These are phyloP conservation scores for Chitala chitala DNA, from an alignment of 2,113 vertebrate species.

Conservation along the genomic window DNA sequence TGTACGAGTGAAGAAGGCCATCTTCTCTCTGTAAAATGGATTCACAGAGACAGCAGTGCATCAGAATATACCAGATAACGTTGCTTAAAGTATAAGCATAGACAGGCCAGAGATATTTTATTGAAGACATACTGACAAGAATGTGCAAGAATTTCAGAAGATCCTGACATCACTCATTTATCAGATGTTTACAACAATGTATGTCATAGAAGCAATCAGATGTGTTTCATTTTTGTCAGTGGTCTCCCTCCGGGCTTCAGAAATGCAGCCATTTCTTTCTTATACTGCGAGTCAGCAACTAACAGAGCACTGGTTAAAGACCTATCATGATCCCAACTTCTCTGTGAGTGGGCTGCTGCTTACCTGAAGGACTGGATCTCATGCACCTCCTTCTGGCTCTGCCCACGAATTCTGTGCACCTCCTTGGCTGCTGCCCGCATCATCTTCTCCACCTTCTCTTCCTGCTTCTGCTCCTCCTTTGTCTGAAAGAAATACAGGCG, in stretches of 20 bases:
- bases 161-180: no score
- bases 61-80: background rate
- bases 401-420: constrained; percentile 84
- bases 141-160: no score
- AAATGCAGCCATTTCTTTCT: no score
- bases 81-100: background rate
- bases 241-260: no score
- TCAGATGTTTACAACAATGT: no score
- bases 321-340: background rate
- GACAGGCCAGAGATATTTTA: background rate
- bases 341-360: background rate
- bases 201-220: no score
- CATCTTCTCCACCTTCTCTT: constrained; percentile 85
- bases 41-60: constrained; percentile 19
- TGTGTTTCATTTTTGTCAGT: no score
- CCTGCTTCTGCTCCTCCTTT: constrained; percentile 75
- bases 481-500: constrained; percentile 52
- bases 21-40: constrained; percentile 81
- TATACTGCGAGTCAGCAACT: no score
- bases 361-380: constrained; percentile 92
- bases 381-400: constrained; percentile 82
- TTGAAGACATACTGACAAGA: no score
- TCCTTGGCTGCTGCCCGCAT: constrained; percentile 92
- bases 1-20: constrained; percentile 94
- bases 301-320: no score